A percentile compares a stretch with the other conserved stretches of the same genome.
Conservation (phyloP, 1,140 invertebrate species). For the Cotesia vestalis region DNA sequence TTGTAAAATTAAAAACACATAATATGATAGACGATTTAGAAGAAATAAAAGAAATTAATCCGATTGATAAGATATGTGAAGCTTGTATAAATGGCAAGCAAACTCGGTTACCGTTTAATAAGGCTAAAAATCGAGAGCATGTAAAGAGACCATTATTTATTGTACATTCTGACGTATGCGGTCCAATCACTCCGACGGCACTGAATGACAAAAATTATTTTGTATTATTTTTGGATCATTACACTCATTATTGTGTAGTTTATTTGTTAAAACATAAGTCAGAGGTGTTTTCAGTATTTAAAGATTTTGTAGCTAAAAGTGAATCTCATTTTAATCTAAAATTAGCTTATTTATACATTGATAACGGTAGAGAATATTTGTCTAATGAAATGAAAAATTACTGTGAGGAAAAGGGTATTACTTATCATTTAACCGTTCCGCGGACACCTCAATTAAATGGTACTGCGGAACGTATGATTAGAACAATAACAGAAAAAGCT, state of each 20-base stretch:
- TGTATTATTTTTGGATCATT: slow-evolving; percentile 50
- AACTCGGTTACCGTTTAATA: slow-evolving; percentile 45
- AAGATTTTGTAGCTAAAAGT: too few relatives aligned
- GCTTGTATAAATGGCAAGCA: slow-evolving; percentile 63
- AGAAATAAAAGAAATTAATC: slow-evolving; percentile 5
- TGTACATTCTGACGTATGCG: neutral
- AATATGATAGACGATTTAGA: slow-evolving; percentile 48
- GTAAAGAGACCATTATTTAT: slow-evolving; percentile 8
- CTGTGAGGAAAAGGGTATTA: too few relatives aligned
- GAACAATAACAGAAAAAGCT: too few relatives aligned
- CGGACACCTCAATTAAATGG: too few relatives aligned
- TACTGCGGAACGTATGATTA: too few relatives aligned
- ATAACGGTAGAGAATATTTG: too few relatives aligned
- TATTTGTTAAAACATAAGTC: neutral
- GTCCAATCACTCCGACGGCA: slow-evolving; percentile 30
- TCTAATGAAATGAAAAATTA: too few relatives aligned
- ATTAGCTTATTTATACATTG: too few relatives aligned
- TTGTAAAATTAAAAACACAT: slow-evolving; percentile 51
- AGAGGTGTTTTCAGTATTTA: neutral
- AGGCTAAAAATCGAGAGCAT: neutral
- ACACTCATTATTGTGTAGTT: slow-evolving; percentile 35
- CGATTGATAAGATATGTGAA: slow-evolving; percentile 54
- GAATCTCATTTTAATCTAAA: too few relatives aligned
- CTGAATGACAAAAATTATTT: slow-evolving; percentile 45
- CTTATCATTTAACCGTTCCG: too few relatives aligned